phyloP scores from a whole-genome alignment of 1,140 invertebrate species.

The Zaprionus inermis region DNA sequence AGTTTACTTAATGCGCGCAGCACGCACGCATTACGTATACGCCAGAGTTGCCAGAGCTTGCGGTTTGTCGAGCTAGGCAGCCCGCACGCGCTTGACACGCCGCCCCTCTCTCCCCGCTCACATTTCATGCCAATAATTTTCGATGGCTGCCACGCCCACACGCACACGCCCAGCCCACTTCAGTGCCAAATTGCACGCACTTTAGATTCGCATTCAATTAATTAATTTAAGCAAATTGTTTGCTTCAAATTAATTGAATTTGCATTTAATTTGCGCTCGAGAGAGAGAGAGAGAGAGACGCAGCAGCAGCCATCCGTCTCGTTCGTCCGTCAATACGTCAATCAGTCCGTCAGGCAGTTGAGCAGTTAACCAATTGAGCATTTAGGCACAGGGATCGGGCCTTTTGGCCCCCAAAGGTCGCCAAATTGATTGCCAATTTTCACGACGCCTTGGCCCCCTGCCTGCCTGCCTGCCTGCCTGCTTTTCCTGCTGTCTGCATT shows the following conservation, averaged over 20 bases:
- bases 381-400: too few species aligned
- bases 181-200: constrained; percentile 77
- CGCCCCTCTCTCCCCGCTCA: not conserved
- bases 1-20: constrained; percentile 79
- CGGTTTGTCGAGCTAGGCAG: constrained; percentile 55
- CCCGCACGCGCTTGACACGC: not conserved
- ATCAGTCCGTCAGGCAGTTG: constrained; percentile 45
- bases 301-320: constrained; percentile 25
- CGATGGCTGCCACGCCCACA: constrained; percentile 67
- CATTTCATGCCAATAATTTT: constrained; percentile 67
- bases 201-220: constrained; percentile 83
- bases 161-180: constrained; percentile 41
- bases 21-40: constrained; percentile 72
- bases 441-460: constrained; percentile 10
- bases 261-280: constrained; percentile 81
- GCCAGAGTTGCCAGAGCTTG: constrained; percentile 74
- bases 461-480: too few species aligned
- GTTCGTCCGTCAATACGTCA: constrained; percentile 31
- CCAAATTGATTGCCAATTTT: constrained; percentile 65
- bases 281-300: too few species aligned
- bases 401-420: not conserved
- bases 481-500: too few species aligned
- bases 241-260: constrained; percentile 83
- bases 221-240: constrained; percentile 84
- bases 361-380: constrained; percentile 17